A percentile compares a stretch with the other conserved stretches of the same genome.
Evolutionary conservation across 2,888 invertebrate species (phyloP).

Genomic region (Watsonalla cultraria): DNA sequence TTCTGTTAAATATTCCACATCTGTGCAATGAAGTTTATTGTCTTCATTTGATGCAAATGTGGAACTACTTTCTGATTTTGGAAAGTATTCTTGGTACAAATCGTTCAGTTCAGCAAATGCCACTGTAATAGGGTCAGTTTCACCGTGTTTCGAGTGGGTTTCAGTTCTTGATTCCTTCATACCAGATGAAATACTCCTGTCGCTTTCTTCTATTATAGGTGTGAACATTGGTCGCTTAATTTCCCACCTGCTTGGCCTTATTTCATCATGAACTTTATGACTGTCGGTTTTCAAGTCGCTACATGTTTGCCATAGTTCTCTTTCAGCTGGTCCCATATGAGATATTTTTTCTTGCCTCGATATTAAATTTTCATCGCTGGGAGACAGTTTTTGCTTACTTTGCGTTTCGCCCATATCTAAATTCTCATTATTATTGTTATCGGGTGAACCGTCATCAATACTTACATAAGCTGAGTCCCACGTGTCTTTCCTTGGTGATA

Average conservation of each 20-base stretch:
- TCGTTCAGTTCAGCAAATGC: conserved; percentile 71
- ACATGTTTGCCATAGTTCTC: conserved; percentile 64
- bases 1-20: conserved; percentile 33
- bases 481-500: conserved; percentile 59
- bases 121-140: conserved; percentile 59
- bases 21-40: conserved; percentile 24
- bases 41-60: conserved; percentile 29
- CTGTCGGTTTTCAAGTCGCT: conserved; percentile 41
- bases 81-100: conserved; percentile 57
- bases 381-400: conserved; percentile 42
- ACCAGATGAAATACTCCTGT: conserved; percentile 47
- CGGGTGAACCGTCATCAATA: conserved; percentile 72
- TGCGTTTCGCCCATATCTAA: conserved; percentile 33
- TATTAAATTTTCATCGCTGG: conserved; percentile 29
- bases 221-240: conserved; percentile 53
- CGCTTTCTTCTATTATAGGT: conserved; percentile 69
- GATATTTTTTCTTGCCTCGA: conserved; percentile 38
- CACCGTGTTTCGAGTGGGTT: conserved; percentile 23
- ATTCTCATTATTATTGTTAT: conserved; percentile 60
- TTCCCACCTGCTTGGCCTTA: conserved; percentile 44
- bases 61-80: conserved; percentile 46
- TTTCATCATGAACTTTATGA: conserved; percentile 36
- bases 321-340: conserved; percentile 70
- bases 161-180: conserved; percentile 39
- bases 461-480: conserved; percentile 78